Evolutionary conservation across 37 sponge, comb jelly and placozoan species (phyloP).

Genomic region (Amphimedon queenslandica): DNA sequence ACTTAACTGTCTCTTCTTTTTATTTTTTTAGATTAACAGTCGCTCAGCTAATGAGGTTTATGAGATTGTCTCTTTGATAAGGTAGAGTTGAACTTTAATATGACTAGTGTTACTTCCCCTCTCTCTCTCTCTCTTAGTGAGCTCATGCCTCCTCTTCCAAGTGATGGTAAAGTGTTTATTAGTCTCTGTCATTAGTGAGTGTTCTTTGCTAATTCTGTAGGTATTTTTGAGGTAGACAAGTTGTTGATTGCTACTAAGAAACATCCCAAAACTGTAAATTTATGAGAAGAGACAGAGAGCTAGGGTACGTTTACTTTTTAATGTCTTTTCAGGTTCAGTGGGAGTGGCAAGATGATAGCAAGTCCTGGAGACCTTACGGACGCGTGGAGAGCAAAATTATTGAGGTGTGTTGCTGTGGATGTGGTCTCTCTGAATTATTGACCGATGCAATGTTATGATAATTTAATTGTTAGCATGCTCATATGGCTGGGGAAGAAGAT

Average conservation of each 20-base stretch:
- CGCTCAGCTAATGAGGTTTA: conserved; percentile 74
- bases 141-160: conserved; percentile 75
- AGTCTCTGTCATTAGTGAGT: not conserved
- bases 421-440: conserved; percentile 3
- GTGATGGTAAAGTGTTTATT: conserved; percentile 44
- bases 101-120: too few relatives aligned
- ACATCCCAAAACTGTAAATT: conserved; percentile 19
- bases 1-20: not conserved
- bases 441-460: too few relatives aligned
- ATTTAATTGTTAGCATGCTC: conserved; percentile 34
- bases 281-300: conserved; percentile 8
- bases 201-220: not conserved
- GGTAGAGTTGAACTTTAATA: conserved; percentile 35
- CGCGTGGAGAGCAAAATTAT: conserved; percentile 59
- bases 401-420: too few relatives aligned
- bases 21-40: conserved; percentile 41
- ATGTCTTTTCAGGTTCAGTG: conserved; percentile 46
- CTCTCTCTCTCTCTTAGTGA: conserved; percentile 37
- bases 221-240: conserved; percentile 52
- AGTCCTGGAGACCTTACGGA: conserved; percentile 57
- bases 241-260: conserved; percentile 11
- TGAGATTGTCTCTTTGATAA: conserved; percentile 63
- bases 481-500: conserved; percentile 68
- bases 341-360: conserved; percentile 68
- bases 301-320: not conserved